Percentiles rank a stretch among this genome's conserved stretches.
Conservation (phyloP, 1,140 invertebrate species). For the Ostrea edulis region DNA sequence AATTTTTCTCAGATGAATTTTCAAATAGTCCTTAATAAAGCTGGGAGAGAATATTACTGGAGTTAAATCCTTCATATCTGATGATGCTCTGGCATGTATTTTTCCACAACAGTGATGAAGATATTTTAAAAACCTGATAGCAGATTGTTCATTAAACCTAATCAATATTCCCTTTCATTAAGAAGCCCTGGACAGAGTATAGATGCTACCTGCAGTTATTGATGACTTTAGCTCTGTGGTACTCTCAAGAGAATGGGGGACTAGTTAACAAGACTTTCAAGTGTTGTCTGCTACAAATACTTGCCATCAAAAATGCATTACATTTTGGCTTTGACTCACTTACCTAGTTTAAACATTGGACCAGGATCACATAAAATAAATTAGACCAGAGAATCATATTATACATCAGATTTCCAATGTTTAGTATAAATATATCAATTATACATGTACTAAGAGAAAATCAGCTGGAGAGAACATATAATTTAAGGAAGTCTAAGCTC, state of each 20-base stretch:
- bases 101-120: background rate
- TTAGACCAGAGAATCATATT: too few species aligned
- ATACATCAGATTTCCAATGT: background rate
- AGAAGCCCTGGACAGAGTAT: conserved; percentile 1
- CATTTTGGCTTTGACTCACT: background rate
- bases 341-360: background rate
- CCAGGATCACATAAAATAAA: background rate
- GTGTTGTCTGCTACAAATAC: background rate
- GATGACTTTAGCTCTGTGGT: background rate
- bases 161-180: conserved; percentile 31
- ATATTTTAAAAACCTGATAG: conserved; percentile 17
- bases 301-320: background rate
- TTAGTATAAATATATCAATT: background rate
- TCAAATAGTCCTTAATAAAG: background rate
- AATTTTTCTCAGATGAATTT: background rate
- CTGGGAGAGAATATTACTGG: background rate
- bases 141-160: conserved; percentile 15
- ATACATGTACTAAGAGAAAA: background rate
- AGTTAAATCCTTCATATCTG: background rate
- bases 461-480: background rate
- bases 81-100: conserved; percentile 2
- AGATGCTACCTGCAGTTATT: conserved; percentile 19
- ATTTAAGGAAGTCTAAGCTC: background rate
- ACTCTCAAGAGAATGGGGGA: background rate
- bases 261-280: conserved; percentile 17